Evolutionary conservation across 2,797 vertebrate species (phyloP).

Genomic region (Sylvia borin): DNA sequence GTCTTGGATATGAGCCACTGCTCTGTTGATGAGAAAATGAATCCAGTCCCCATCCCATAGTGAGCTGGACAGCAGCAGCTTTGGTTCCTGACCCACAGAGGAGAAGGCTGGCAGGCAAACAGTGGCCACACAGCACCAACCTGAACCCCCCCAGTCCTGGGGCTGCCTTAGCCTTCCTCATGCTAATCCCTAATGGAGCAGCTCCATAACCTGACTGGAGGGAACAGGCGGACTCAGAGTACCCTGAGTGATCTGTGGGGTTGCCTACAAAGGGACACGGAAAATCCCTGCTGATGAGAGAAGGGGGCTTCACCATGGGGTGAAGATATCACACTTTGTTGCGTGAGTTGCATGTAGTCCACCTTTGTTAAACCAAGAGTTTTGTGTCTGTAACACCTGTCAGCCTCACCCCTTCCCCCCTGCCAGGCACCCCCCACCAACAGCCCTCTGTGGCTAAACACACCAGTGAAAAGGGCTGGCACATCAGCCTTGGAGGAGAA

Average conservation of each 20-base stretch:
- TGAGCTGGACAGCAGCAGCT: not conserved
- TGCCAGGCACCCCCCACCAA: fast-evolving
- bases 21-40: not conserved
- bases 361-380: not conserved
- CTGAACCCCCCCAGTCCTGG: not conserved
- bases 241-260: not conserved
- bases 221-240: not conserved
- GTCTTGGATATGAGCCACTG: not conserved
- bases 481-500: not conserved
- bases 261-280: not conserved
- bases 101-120: not conserved
- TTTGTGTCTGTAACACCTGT: fast-evolving
- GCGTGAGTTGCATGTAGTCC: fast-evolving
- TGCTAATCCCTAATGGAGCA: fast-evolving
- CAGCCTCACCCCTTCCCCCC: not conserved
- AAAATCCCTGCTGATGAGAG: not conserved
- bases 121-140: fast-evolving
- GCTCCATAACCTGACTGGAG: not conserved
- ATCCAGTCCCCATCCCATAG: not conserved
- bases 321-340: fast-evolving
- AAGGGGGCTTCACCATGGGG: fast-evolving
- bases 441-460: fast-evolving
- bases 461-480: fast-evolving
- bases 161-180: not conserved
- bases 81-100: fast-evolving